Conservation (phyloP, 64 coral and sea anemone genomes). For the Exaiptasia diaphana region DNA sequence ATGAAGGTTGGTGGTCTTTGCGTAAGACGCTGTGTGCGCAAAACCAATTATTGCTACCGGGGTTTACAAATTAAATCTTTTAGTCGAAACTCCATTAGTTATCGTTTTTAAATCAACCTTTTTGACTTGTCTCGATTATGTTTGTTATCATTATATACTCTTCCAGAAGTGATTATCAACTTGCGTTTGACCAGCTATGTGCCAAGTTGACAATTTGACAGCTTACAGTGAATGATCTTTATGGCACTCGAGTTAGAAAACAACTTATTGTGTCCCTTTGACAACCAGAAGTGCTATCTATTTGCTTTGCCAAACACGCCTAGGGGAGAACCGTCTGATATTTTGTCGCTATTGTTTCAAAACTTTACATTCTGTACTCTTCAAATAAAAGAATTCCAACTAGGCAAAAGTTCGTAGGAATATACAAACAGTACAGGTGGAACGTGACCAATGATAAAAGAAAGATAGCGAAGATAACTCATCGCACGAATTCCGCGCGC, state of each 20-base stretch:
- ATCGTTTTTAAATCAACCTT: conserved; percentile 36
- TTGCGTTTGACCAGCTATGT: conserved; percentile 6
- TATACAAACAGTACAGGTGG: no score
- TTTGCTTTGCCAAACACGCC: neutral
- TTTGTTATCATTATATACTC: conserved; percentile 64
- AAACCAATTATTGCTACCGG: neutral
- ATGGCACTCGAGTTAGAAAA: conserved; percentile 10
- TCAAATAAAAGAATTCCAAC: no score
- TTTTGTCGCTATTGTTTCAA: no score
- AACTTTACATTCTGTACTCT: no score
- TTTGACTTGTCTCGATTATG: conserved; percentile 21
- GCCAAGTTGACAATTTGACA: neutral
- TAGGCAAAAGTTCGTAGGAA: no score
- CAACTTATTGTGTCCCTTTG: conserved; percentile 29
- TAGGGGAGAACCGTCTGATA: no score
- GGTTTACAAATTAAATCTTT: no score
- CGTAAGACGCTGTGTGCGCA: neutral
- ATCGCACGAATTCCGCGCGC: conserved; percentile 46
- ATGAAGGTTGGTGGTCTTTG: neutral
- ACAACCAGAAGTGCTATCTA: conserved; percentile 19
- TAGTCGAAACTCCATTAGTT: neutral
- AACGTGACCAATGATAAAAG: conserved; percentile 79
- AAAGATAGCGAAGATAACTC: conserved; percentile 58
- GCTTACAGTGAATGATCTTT: neutral
- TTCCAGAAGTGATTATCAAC: conserved; percentile 60